Evolutionary conservation across 2,888 invertebrate species (phyloP).

Genomic region (Gandaritis pyraliata): DNA sequence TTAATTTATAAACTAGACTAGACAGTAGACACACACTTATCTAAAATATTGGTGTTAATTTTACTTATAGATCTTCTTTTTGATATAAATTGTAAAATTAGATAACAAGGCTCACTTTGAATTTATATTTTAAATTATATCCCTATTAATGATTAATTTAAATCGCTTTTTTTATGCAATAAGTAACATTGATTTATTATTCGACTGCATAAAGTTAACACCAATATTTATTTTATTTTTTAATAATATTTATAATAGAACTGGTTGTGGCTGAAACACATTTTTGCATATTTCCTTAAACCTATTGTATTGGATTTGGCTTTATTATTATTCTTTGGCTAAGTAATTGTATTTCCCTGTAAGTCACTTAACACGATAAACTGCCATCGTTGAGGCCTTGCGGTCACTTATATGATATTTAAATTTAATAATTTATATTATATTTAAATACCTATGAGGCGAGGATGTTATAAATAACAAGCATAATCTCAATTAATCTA

Average conservation of each 20-base stretch:
- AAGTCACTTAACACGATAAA: conserved; percentile 9
- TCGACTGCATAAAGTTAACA: background rate
- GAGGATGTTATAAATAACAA: background rate
- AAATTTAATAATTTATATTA: background rate
- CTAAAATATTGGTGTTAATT: conserved; percentile 1
- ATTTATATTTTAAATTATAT: too few species aligned
- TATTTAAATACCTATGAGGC: background rate
- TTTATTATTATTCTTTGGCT: conserved; percentile 27
- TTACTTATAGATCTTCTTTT: background rate
- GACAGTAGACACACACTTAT: conserved; percentile 17
- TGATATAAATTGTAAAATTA: background rate
- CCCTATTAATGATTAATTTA: too few species aligned
- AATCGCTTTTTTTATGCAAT: too few species aligned
- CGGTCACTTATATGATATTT: background rate
- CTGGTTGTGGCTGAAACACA: background rate
- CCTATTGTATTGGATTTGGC: conserved; percentile 13
- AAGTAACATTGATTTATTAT: too few species aligned
- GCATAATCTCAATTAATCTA: too few species aligned
- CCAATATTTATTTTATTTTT: background rate
- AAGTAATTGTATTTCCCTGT: conserved; percentile 36
- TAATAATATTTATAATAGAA: background rate
- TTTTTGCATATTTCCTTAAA: background rate
- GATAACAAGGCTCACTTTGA: background rate
- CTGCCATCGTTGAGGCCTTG: background rate
- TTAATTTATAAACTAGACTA: conserved; percentile 18